Percentiles rank a stretch among this genome's conserved stretches.
These are phyloP conservation scores for Amblyopsis rosae DNA, from an alignment of 2,113 vertebrate species.

Conservation along the genomic window DNA sequence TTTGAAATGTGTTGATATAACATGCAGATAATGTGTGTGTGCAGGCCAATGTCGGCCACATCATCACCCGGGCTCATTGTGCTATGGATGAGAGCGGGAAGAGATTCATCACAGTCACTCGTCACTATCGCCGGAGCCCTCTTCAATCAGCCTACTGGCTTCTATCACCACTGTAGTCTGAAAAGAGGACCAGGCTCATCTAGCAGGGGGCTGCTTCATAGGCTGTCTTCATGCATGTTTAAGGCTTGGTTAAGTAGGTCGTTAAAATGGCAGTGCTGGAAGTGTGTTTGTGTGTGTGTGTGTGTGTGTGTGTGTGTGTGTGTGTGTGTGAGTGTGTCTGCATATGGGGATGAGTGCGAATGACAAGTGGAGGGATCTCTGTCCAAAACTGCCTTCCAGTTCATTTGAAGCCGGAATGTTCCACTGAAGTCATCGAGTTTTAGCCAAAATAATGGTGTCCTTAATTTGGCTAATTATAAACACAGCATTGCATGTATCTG, in stretches of 20 bases:
- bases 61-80: not conserved
- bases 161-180: conserved; percentile 61
- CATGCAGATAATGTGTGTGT: conserved; percentile 46
- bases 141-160: conserved; percentile 61
- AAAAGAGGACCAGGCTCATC: conserved; percentile 44
- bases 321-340: no score
- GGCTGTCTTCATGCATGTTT: conserved; percentile 37
- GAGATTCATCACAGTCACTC: conserved; percentile 61
- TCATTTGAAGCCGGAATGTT: no score
- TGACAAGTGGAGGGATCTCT: no score
- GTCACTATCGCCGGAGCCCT: conserved; percentile 45
- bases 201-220: conserved; percentile 47
- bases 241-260: conserved; percentile 42
- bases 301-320: no score
- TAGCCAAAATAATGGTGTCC: not conserved
- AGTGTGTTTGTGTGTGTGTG: not conserved
- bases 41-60: conserved; percentile 31
- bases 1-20: conserved; percentile 69
- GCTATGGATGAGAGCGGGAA: conserved; percentile 44
- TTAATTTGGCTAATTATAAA: no score
- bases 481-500: no score
- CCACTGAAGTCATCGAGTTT: no score
- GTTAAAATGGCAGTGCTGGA: conserved; percentile 15
- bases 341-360: no score
- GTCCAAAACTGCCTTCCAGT: not conserved